Base-by-base conservation (phyloP, 2,113 vertebrate genomes). In the Ctenomys sociabilis region DNA sequence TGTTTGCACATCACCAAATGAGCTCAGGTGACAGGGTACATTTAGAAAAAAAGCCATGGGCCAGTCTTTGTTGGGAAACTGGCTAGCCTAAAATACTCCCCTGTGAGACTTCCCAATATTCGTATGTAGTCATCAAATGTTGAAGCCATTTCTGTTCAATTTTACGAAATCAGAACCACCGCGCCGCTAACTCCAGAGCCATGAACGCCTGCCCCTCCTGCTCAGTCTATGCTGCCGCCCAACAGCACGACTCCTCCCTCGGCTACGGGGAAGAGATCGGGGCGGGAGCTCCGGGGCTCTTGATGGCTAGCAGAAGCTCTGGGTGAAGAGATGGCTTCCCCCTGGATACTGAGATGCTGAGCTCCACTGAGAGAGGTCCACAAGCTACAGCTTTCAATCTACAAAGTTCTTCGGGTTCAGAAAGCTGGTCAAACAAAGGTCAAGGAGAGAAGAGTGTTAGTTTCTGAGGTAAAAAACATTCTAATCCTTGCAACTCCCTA, bases 391-490 rank as follows among this genome's bases (percentile, higher is more conserved):
- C 45, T 90, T 83, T 94, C 95, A 94, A 83, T 70, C 95, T 97
- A 68, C 54, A 93, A 94, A 96, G 84, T 66, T 94, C 96, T 95
- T 86, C 90, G 0, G 80, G 88, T 93, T 93, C 95, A 92, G 84
- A 96, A 90, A 12, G 85, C 97, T 96, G 92, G 89, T 77, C 82
- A 94, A 94, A 97, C 97, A 95, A 93, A 96, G 96, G 92, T 92
- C 90, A 85, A 93, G 95, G 94, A 92, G 84, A 96, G 90, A 96
- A 95, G 54, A 87, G 30, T 10, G 81, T 92, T 95, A 91, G 95
- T 95, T 85, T 85, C 54, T 9, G 80, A 96, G 70, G 40, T 54
- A 17, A 63, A n/a, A n/a, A 72, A 82, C 49, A 63, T 49, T 45
- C 30, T 49, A 78, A 68, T 22, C 72, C 59, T 61, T 70, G 43